Base-by-base conservation (phyloP, 2,888 invertebrate species). In the Chrysolina americana region DNA sequence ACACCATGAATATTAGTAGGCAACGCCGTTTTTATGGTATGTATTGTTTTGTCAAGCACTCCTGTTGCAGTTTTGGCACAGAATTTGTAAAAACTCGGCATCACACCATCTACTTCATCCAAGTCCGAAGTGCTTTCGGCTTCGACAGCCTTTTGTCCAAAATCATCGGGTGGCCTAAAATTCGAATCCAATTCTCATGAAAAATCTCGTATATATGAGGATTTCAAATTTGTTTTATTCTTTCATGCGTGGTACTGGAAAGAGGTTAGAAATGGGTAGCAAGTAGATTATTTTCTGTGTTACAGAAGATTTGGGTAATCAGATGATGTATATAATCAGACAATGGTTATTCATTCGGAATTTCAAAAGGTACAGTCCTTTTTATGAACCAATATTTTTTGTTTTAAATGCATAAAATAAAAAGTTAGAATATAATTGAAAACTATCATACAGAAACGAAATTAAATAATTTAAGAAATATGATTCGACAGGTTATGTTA, bases 41-140 rank as follows among this genome's bases (percentile, higher is more conserved):
- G 94, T 3, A 95, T 88, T 0, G 94, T 93, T 77, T 88, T 88
- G 65, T 87, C 86, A 85, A 95, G 93, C 77, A 95, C 93, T 0
- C 94, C 95, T 0, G 94, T 94, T 79, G 95, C 94, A 0, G 94
- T 94, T 84, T 93, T 93, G 0, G 93, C 93, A 83, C 95, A 91
- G 84, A 94, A 88, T 87, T 94, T 92, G 83, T 90, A 90, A 66
- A 88, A 86, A 80, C 87, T 87, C 0, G 88, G 88, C 83, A 88
- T 84, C 21, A 87, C 85, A 21, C 88, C 87, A 77, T 88, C 88
- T 59, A 86, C 87, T 41, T 84, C 83, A 19, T 80, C 81, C 1
- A 78, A 66, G 69, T 82, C 83, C n/a, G 77, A 77, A 68, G 71
- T 71, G 74, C 68, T 75, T 76, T 83, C 79, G 47, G 77, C 70